phyloP scores from a whole-genome alignment of 1,140 invertebrate species.

The Drosophila repletoides region DNA sequence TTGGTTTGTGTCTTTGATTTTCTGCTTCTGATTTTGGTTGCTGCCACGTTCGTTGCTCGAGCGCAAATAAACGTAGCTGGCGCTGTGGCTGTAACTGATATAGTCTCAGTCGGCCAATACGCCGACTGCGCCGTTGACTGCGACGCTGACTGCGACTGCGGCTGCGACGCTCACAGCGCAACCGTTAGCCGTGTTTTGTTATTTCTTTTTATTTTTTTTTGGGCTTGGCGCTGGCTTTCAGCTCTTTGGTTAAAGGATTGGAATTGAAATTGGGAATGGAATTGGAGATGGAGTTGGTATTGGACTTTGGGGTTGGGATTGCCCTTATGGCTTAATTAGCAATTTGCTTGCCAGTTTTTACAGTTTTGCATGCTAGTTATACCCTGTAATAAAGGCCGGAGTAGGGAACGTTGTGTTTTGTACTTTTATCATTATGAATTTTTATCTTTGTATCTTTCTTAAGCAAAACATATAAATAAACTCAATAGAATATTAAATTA shows the following conservation, averaged over 20 bases:
- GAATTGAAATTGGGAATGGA: neutral
- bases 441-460: too few species aligned
- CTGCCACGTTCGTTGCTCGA: slow-evolving; percentile 78
- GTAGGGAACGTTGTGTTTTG: neutral
- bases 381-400: neutral
- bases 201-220: slow-evolving; percentile 16
- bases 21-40: slow-evolving; percentile 41
- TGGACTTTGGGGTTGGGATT: neutral
- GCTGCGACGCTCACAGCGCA: neutral
- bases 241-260: slow-evolving; percentile 18
- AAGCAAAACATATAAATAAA: too few species aligned
- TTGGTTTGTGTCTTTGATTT: slow-evolving; percentile 31
- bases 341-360: slow-evolving; percentile 16
- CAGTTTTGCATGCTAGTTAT: slow-evolving; percentile 15
- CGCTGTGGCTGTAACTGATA: slow-evolving; percentile 74
- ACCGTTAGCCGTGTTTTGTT: slow-evolving; percentile 3
- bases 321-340: slow-evolving; percentile 48
- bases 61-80: slow-evolving; percentile 74
- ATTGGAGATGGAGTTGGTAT: neutral
- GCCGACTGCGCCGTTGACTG: slow-evolving; percentile 6
- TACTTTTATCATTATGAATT: neutral
- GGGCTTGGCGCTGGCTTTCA: slow-evolving; percentile 45
- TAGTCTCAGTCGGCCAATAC: slow-evolving; percentile 52
- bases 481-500: too few species aligned
- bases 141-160: neutral